Percentiles rank a stretch among this genome's conserved stretches.
Evolutionary conservation across 2,797 vertebrate species (phyloP).

Genomic region (Rhincodon typus): DNA sequence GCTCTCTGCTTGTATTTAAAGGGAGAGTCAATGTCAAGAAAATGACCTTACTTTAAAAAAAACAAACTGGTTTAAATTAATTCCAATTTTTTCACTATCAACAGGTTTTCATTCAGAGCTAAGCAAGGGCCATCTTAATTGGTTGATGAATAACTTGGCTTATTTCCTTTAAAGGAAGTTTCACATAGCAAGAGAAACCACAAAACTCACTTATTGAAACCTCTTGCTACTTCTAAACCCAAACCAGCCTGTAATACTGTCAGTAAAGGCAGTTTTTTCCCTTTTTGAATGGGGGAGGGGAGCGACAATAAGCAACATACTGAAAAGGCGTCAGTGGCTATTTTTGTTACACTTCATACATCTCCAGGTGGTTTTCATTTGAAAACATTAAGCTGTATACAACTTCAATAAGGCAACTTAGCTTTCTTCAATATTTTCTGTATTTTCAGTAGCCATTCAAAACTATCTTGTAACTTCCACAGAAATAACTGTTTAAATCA

Average conservation of each 20-base stretch:
- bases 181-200: conserved; percentile 64
- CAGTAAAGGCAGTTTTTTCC: neutral
- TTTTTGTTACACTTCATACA: neutral
- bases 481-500: neutral
- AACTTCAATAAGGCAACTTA: neutral
- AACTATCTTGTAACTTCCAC: neutral
- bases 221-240: conserved; percentile 39
- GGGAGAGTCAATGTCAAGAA: too few species aligned
- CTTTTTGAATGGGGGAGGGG: neutral
- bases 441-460: neutral
- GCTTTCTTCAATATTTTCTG: neutral
- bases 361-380: neutral
- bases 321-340: neutral
- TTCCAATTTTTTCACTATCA: neutral
- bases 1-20: too few species aligned
- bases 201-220: conserved; percentile 52
- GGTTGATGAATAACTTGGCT: conserved; percentile 44
- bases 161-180: conserved; percentile 70
- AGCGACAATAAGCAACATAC: neutral
- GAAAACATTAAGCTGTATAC: neutral
- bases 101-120: neutral
- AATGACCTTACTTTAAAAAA: neutral
- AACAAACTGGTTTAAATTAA: too few species aligned
- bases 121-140: conserved; percentile 31
- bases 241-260: neutral